Percentiles rank a stretch among this genome's conserved stretches.
Evolutionary conservation across 2,797 vertebrate genomes (phyloP).

Genomic region (Melopsittacus undulatus): DNA sequence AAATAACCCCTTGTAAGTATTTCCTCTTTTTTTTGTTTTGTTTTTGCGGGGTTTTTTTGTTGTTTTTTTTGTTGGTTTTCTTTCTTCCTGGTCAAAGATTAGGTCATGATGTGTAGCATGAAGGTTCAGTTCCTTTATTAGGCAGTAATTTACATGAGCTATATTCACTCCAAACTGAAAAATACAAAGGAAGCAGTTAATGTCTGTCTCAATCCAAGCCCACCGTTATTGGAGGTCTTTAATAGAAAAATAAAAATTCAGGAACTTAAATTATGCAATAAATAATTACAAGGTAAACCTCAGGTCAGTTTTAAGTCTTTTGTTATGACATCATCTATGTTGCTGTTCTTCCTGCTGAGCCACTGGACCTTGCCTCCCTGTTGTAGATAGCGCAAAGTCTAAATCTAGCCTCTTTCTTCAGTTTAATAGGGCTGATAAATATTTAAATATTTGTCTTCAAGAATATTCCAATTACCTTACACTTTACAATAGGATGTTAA

Average conservation of each 20-base stretch:
- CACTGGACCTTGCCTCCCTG: not conserved
- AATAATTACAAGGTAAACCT: constrained; percentile 4
- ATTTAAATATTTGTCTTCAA: constrained; percentile 25
- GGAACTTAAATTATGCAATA: not conserved
- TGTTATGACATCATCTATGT: not conserved
- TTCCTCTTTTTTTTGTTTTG: not conserved
- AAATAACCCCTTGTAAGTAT: not conserved
- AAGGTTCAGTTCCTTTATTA: not conserved
- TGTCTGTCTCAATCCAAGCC: not conserved
- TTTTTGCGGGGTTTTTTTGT: no score
- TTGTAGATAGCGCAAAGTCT: not conserved
- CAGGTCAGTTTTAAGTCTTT: not conserved
- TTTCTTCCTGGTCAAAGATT: not conserved
- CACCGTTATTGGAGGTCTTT: not conserved
- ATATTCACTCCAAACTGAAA: not conserved
- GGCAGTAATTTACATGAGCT: not conserved
- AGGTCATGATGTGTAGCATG: not conserved
- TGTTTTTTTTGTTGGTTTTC: not conserved
- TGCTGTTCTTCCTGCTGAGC: not conserved
- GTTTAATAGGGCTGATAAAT: not conserved
- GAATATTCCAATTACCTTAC: not conserved
- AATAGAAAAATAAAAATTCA: not conserved
- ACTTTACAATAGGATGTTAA: not conserved
- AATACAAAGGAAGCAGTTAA: not conserved
- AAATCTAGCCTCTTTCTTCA: not conserved